Conservation (phyloP, 2,888 invertebrate species). For the Alentia gelatinosa region DNA sequence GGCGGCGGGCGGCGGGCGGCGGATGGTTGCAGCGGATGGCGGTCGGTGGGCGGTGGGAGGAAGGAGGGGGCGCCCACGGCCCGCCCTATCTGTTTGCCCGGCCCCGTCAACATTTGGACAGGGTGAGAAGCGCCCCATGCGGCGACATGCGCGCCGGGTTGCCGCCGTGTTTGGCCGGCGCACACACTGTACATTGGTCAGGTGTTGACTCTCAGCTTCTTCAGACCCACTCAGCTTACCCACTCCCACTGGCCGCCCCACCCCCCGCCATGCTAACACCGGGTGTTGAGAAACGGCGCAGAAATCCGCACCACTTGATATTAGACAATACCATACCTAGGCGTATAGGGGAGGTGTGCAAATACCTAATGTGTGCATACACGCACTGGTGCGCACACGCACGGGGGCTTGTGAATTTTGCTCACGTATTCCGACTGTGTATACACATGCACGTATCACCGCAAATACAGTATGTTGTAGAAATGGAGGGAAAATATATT, state of each 20-base stretch:
- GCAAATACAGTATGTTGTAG: not conserved
- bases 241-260: not conserved
- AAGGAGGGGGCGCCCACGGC: not conserved
- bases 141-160: slow-evolving; percentile 12
- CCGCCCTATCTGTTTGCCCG: not conserved
- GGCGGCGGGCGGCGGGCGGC: not conserved
- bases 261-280: not conserved
- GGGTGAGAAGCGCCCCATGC: slow-evolving; percentile 22
- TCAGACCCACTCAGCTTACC: slow-evolving; percentile 19
- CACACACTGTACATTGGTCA: slow-evolving; percentile 6
- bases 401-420: not conserved
- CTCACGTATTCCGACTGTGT: slow-evolving; percentile 5
- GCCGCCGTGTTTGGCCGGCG: not conserved
- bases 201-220: slow-evolving; percentile 21
- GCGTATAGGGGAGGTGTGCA: not conserved
- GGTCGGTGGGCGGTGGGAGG: not conserved
- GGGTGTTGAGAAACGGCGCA: not conserved
- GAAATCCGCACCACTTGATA: not conserved
- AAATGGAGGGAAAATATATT: too few species aligned
- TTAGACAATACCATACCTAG: not conserved
- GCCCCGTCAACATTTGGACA: slow-evolving; percentile 27
- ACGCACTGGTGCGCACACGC: not conserved
- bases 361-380: not conserved
- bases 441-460: not conserved
- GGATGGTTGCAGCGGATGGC: not conserved